Base-by-base conservation (phyloP, 2,113 vertebrate species). In the Piaya cayana region DNA sequence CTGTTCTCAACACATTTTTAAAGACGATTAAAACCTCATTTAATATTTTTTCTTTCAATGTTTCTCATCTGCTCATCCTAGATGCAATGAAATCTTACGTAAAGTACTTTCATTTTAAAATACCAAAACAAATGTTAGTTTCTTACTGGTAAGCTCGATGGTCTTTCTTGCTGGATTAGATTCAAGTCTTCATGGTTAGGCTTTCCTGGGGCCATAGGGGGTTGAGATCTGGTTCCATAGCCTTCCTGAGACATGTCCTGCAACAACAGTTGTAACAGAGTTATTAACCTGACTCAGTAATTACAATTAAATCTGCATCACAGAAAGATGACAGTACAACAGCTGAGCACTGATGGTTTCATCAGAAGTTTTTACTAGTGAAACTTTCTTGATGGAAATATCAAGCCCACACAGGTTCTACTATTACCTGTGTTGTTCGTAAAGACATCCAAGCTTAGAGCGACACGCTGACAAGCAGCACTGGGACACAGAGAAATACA, bases 141-240 rank as follows among this genome's bases (percentile, higher is more conserved):
- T 97, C 99, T 99, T 98, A 99, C 99, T 98, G 99, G 99, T 97
- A 99, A 98, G 89, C 99, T 99, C 9, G 99, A 99, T 47, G 99
- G 99, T 95, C 99, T 99, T 95, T 99, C 99, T 90, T 99, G 99
- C 75, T 99, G 98, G 65, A 99, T 98, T 95, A 99, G 94, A 94
- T 98, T 98, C 92, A 98, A 97, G 74, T 99, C 99, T 97, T 99
- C 99, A 37, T 98, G 99, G 97, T 98, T 99, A 90, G 98, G 96
- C 97, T 99, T 99, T 96, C 98, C 98, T 95, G 98, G 97, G 92
- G 98, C 98, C 97, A 98, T 97, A 94, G 98, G 85, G 89, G 98
- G 98, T 90, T 98, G 98, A 90, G 98, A 98, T 96, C 98, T 98
- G 96, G 97, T 97, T 98, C 97, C 98, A 94, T 99, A 99, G 96